These are phyloP conservation scores for Trachemys scripta DNA, from an alignment of 2,113 vertebrate species.

Conservation along the genomic window DNA sequence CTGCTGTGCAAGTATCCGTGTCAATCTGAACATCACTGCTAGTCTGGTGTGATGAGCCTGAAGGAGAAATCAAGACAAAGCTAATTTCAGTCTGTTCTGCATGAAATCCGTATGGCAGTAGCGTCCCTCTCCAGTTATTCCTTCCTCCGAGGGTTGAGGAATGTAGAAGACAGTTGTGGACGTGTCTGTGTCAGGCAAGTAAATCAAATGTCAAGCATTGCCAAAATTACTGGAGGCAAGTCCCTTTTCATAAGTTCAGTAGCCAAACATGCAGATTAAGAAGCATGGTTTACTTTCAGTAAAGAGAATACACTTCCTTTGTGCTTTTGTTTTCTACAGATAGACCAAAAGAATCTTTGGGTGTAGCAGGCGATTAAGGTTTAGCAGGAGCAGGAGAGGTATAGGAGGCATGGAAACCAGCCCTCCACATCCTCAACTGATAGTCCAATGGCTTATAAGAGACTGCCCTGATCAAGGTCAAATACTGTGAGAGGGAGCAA, in stretches of 20 bases:
- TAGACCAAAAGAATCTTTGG: background rate
- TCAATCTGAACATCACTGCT: background rate
- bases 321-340: background rate
- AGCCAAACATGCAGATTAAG: rapidly evolving
- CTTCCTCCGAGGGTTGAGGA: rapidly evolving
- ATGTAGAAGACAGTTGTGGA: background rate
- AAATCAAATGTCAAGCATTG: background rate
- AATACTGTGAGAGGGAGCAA: background rate
- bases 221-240: background rate
- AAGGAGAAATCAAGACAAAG: background rate
- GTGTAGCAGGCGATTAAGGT: background rate
- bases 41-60: background rate
- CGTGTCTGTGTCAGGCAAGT: background rate
- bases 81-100: background rate
- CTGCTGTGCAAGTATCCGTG: background rate
- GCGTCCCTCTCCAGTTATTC: background rate
- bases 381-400: background rate
- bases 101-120: background rate
- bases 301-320: background rate
- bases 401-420: background rate
- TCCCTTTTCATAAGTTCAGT: rapidly evolving
- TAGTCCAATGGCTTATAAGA: background rate
- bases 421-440: background rate
- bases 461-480: background rate
- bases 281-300: background rate